phyloP scores from a whole-genome alignment of 2,888 invertebrate species.

The Spilosoma lubricipeda region DNA sequence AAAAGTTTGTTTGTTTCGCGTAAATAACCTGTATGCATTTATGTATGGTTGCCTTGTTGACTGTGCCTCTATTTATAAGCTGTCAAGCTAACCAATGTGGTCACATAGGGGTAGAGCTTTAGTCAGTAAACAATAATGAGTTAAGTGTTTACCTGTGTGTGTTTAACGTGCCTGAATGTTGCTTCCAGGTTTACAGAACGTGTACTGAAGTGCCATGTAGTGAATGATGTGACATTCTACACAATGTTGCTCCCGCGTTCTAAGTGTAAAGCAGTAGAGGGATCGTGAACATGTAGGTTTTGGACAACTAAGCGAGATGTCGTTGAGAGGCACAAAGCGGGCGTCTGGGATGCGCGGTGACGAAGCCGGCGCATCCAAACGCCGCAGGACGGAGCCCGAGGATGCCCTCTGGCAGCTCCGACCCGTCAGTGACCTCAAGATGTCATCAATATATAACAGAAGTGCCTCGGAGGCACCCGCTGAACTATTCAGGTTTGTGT shows the following conservation, averaged over 20 bases:
- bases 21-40: slow-evolving; percentile 28
- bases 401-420: slow-evolving; percentile 91
- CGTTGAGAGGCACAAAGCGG: slow-evolving; percentile 83
- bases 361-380: slow-evolving; percentile 78
- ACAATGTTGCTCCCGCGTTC: slow-evolving; percentile 83
- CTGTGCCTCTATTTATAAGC: slow-evolving; percentile 28
- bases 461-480: slow-evolving; percentile 93
- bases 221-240: slow-evolving; percentile 82
- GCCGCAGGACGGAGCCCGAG: slow-evolving; percentile 80
- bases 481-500: slow-evolving; percentile 90
- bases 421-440: slow-evolving; percentile 94
- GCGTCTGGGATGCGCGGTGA: slow-evolving; percentile 77
- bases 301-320: slow-evolving; percentile 74
- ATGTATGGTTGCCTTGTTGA: slow-evolving; percentile 53
- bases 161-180: slow-evolving; percentile 19
- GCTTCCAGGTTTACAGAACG: slow-evolving; percentile 73
- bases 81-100: slow-evolving; percentile 37
- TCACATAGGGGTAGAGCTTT: background rate
- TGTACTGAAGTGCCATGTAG: slow-evolving; percentile 80
- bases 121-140: background rate
- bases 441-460: slow-evolving; percentile 95
- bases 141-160: background rate
- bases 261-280: slow-evolving; percentile 80
- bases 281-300: slow-evolving; percentile 84
- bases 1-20: slow-evolving; percentile 18